Base-by-base conservation (phyloP, 2,888 invertebrate species). In the Anoplius nigerrimus region DNA sequence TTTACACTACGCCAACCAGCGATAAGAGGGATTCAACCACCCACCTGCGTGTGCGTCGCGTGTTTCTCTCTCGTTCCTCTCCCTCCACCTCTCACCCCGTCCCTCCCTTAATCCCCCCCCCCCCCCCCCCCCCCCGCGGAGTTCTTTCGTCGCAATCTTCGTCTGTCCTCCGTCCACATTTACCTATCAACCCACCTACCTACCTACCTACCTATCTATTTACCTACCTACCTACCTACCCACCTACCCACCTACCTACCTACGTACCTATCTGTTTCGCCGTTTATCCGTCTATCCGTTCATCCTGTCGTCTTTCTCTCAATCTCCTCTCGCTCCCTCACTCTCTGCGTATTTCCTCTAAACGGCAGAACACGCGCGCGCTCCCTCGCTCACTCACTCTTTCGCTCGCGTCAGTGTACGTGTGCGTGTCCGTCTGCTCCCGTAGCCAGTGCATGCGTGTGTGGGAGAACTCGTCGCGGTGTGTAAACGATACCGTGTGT, bases 11-110 rank as follows among this genome's bases (percentile, higher is more conserved):
- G 75, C 74, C 70, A 71, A 69, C 59, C 68, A 70, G 67, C 78
- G 78, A 81, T 84, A 79, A 81, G 75, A 78, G 73, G 73, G 77
- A 80, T 82, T 79, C 80, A 78, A 76, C 79, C 82, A 79, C 81
- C 79, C 82, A 81, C 82, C 80, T 81, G 79, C 79, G 74, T 72
- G 74, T 69, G 59, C 66, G 62, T 67, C 62, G 67, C 56, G 46
- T 65, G 58, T 62, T 48, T 72, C 75, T 76, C 69, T 74, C 71
- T 71, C 81, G 69, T 71, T 78, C 72, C 48, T 18, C 16, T 46
- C 21, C 74, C 74, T 78, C 80, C 72, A 62, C 73, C 71, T 78
- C 67, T 51, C 18, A 66, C 68, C 52, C 21, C 27, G 48, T 34
- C 27, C 48, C 20, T 34, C 16, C 16, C 42, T 16, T 27, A 6